phyloP scores from a whole-genome alignment of 1,140 invertebrate genomes.

The Bicyclus anynana region DNA sequence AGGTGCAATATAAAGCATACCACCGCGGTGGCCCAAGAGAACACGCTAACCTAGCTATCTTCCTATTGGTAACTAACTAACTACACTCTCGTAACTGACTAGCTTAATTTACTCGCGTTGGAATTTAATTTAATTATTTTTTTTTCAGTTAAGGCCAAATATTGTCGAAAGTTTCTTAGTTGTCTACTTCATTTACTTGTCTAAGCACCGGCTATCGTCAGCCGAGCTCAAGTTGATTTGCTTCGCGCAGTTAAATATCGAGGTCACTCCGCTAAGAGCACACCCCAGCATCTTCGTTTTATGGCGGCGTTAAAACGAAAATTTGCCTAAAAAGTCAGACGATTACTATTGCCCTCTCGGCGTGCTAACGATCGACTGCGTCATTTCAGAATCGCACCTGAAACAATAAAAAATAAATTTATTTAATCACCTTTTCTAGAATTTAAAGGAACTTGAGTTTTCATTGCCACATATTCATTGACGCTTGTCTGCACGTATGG shows the following conservation, averaged over 20 bases:
- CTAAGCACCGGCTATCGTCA: slow-evolving; percentile 70
- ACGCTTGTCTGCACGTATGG: no score
- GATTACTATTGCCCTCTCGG: slow-evolving; percentile 33
- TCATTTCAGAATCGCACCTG: slow-evolving; percentile 65
- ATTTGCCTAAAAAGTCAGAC: slow-evolving; percentile 34
- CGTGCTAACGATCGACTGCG: slow-evolving; percentile 26
- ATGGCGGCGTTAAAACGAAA: slow-evolving; percentile 41
- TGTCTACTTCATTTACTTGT: slow-evolving; percentile 48
- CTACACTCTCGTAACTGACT: slow-evolving; percentile 57
- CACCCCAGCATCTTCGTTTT: slow-evolving; percentile 72
- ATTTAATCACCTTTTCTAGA: no score
- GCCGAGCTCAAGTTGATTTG: slow-evolving; percentile 57
- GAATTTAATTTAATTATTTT: slow-evolving; percentile 31
- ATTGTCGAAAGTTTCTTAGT: slow-evolving; percentile 29
- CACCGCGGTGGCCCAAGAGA: slow-evolving; percentile 59
- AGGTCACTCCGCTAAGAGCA: slow-evolving; percentile 61
- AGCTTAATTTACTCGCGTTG: slow-evolving; percentile 41
- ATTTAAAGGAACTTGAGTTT: no score
- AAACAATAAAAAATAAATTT: slow-evolving; percentile 48
- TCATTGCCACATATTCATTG: no score
- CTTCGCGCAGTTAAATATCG: slow-evolving; percentile 45
- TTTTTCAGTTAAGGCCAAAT: slow-evolving; percentile 38
- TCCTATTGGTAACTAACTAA: slow-evolving; percentile 64
- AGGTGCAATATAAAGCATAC: slow-evolving; percentile 75
- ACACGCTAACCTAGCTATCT: slow-evolving; percentile 32